Conservation (phyloP, 2,797 vertebrate species). For the Parauchenoglanis punctatus region DNA sequence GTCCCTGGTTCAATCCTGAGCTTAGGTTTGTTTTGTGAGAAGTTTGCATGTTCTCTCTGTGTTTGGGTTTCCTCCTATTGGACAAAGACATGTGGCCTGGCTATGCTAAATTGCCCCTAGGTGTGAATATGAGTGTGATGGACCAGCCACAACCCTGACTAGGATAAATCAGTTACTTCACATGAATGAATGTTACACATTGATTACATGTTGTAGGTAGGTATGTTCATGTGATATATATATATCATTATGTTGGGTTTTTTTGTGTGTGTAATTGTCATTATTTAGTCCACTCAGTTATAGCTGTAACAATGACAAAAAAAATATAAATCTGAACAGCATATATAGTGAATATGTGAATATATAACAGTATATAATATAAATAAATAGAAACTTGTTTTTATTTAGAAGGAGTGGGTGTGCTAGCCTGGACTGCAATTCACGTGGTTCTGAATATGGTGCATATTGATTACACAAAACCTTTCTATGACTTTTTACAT, state of each 20-base stretch:
- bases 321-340: not conserved
- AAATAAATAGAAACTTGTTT: not conserved
- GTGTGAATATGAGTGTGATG: not conserved
- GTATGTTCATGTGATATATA: not conserved
- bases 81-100: not conserved
- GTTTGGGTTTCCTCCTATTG: not conserved
- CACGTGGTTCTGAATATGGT: not conserved
- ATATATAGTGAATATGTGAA: no score
- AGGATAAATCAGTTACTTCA: not conserved
- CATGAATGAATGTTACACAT: not conserved
- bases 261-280: not conserved
- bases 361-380: not conserved
- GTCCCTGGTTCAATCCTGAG: not conserved
- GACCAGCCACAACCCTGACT: not conserved
- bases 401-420: not conserved
- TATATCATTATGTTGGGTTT: slow-evolving; percentile 1
- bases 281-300: not conserved
- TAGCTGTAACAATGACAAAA: not conserved
- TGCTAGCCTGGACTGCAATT: not conserved
- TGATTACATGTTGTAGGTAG: not conserved
- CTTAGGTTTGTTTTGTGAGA: not conserved
- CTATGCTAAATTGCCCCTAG: not conserved
- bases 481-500: not conserved
- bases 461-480: not conserved
- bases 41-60: not conserved